A percentile compares a stretch with the other conserved stretches of the same genome.
phyloP scores from a whole-genome alignment of 2,888 invertebrate species.

The Sipha maydis region DNA sequence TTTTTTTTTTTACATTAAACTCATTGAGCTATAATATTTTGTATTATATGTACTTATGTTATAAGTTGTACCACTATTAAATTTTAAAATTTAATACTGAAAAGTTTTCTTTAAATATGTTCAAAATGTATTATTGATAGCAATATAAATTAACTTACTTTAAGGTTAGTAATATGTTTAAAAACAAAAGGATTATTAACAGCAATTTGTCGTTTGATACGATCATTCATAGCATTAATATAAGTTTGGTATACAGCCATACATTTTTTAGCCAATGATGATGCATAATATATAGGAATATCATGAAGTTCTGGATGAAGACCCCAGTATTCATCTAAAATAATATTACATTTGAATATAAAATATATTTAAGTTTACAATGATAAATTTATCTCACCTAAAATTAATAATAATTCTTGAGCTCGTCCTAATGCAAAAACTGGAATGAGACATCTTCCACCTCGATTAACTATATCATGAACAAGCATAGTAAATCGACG shows the following conservation, averaged over 20 bases:
- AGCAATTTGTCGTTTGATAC: conserved; percentile 94
- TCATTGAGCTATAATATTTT: no score
- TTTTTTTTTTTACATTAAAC: no score
- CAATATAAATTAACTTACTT: conserved; percentile 70
- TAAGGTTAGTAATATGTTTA: conserved; percentile 94
- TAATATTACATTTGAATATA: conserved; percentile 13
- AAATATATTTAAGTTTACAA: not conserved
- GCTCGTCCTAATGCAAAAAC: conserved; percentile 98
- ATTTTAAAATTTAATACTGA: not conserved
- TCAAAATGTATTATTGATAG: not conserved
- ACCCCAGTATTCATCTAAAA: conserved; percentile 95
- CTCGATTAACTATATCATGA: conserved; percentile 94
- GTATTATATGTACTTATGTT: no score
- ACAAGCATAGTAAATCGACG: conserved; percentile 90
- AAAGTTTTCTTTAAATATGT: not conserved
- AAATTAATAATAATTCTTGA: conserved; percentile 91
- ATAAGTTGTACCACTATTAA: not conserved
- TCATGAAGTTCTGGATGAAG: conserved; percentile 97
- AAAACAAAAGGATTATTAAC: conserved; percentile 99
- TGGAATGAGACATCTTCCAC: conserved; percentile 98
- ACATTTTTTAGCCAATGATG: conserved; percentile 98
- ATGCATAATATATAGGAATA: conserved; percentile 99
- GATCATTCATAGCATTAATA: conserved; percentile 99
- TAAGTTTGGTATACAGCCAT: conserved; percentile 99
- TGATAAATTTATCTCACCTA: conserved; percentile 70